A percentile compares a stretch with the other conserved stretches of the same genome.
Conservation (phyloP, 1,140 invertebrate genomes). For the Gryon sp. region DNA sequence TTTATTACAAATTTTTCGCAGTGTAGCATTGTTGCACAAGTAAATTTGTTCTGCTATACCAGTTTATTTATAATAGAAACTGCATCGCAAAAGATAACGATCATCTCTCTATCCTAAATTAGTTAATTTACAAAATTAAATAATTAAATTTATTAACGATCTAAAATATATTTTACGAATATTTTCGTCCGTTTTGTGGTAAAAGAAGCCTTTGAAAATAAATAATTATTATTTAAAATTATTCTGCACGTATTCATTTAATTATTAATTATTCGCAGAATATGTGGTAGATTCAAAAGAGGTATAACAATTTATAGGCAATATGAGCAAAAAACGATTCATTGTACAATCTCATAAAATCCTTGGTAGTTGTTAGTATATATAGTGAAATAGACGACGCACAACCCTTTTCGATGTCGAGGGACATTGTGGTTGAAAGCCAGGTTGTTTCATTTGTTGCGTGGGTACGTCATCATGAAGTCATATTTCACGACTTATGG, state of each 20-base stretch:
- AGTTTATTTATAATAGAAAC: too few relatives aligned
- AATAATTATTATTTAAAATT: constrained; percentile 33
- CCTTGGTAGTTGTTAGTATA: constrained; percentile 41
- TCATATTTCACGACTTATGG: constrained; percentile 79
- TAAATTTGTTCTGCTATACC: too few relatives aligned
- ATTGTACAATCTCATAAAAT: constrained; percentile 56
- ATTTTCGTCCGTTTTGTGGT: too few relatives aligned
- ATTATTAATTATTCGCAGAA: constrained; percentile 41
- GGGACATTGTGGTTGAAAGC: constrained; percentile 59
- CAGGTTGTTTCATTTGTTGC: constrained; percentile 73
- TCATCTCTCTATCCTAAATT: too few relatives aligned
- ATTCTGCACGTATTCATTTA: constrained; percentile 9
- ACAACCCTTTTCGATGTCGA: constrained; percentile 50
- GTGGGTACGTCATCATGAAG: constrained; percentile 74
- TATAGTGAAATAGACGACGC: constrained; percentile 40
- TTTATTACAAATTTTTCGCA: too few relatives aligned
- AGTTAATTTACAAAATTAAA: too few relatives aligned
- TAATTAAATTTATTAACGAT: too few relatives aligned
- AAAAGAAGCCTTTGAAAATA: too few relatives aligned
- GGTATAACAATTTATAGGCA: constrained; percentile 33
- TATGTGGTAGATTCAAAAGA: constrained; percentile 27
- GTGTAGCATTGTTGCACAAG: too few relatives aligned
- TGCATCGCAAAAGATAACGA: too few relatives aligned
- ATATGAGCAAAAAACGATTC: constrained; percentile 23
- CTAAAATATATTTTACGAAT: too few relatives aligned